Base-by-base conservation (phyloP, 2,113 vertebrate species). In the Acrocephalus arundinaceus region DNA sequence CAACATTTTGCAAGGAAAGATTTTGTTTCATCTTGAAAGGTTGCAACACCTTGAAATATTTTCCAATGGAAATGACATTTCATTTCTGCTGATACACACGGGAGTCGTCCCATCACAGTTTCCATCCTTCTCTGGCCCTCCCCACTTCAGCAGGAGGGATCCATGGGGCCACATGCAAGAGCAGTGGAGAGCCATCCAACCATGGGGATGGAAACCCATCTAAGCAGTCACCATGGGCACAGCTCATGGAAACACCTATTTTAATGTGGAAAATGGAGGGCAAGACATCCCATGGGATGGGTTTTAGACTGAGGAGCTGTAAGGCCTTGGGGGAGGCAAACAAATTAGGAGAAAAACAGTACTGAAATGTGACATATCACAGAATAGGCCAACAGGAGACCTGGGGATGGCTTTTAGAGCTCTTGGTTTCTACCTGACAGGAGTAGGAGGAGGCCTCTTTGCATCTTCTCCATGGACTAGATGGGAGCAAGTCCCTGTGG, bases 11-110 rank as follows among this genome's bases (percentile, higher is more conserved):
- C 66, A 43, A 79, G 57, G 89, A 4, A 73, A 76, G 87, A 43
- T 91, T 96, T 66, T 87, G 74, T 89, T 93, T 79, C 85, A 51
- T 91, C 93, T 93, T 76, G 61, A 89, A 87, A 93, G 39, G 39
- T 39, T 85, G 87, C 74, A 94, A 78, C 95, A 96, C 91, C 93
- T 96, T 87, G 71, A 87, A 83, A 94, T 83, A 90, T 76, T 96
- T 97, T 91, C 94, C 93, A 31, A 5, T 96, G 93, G 94, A 97
- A 96, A 93, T 41, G 76, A 48, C 73, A 74, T 91, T 95, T 74
- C 30, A 7, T 41, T 92, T 89, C 81, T 84, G 70, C 61, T 89
- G 61, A 49, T 82, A 81, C 48, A 22, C 85, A 33, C 1, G 4
- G 75, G 75, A 95, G n/a, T 21, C 0, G 1, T 37, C 72, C 72